These are phyloP conservation scores for Lutjanus erythropterus DNA, from an alignment of 2,113 vertebrate species.

Conservation along the genomic window DNA sequence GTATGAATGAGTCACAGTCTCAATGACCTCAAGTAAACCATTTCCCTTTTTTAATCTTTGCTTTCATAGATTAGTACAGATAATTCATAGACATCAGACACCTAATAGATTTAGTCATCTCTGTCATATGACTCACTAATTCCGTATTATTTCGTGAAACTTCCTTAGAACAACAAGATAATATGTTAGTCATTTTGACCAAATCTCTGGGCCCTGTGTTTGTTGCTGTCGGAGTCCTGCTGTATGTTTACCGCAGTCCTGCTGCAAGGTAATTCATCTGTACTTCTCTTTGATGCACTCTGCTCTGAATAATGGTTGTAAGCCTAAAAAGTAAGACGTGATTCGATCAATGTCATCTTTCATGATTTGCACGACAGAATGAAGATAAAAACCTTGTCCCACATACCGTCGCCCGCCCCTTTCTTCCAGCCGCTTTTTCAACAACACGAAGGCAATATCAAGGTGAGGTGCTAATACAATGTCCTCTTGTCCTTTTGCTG, in stretches of 20 bases:
- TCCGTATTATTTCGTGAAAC: background rate
- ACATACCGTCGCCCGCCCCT: constrained; percentile 64
- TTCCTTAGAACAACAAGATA: constrained; percentile 41
- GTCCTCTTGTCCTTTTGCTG: background rate
- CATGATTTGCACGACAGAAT: constrained; percentile 36
- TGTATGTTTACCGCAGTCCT: constrained; percentile 45
- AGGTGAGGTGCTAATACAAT: constrained; percentile 42
- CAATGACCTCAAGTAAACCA: background rate
- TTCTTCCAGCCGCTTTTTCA: constrained; percentile 71
- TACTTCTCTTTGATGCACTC: too few relatives aligned
- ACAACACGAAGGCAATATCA: constrained; percentile 56
- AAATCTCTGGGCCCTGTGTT: constrained; percentile 51
- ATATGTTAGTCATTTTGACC: background rate
- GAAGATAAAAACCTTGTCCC: constrained; percentile 63
- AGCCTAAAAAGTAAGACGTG: background rate
- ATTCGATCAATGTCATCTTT: background rate
- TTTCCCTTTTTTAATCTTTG: background rate
- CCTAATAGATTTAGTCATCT: background rate
- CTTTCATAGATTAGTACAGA: constrained; percentile 15
- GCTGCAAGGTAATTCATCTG: constrained; percentile 49
- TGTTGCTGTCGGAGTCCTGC: constrained; percentile 28
- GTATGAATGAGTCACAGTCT: background rate
- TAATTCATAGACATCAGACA: background rate
- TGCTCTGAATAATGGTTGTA: background rate
- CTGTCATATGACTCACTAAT: constrained; percentile 26